Evolutionary conservation across 2,797 vertebrate genomes (phyloP).

Genomic region (Schizothorax lantsangensis): DNA sequence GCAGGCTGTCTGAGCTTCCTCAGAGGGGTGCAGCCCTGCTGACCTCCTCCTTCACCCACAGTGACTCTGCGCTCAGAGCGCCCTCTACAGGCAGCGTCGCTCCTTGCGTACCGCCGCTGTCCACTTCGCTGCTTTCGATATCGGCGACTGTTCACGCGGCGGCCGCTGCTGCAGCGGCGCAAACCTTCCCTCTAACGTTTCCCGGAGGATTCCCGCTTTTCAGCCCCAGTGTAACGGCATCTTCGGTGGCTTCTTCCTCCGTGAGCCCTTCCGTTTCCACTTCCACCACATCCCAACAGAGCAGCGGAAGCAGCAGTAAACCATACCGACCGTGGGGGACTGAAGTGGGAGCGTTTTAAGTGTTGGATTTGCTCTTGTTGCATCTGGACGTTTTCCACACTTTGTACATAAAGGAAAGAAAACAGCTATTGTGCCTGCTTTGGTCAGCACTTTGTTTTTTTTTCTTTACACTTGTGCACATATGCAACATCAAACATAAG

Average conservation of each 20-base stretch:
- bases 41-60: slow-evolving; percentile 81
- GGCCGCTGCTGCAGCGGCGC: slow-evolving; percentile 80
- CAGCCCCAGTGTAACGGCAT: slow-evolving; percentile 75
- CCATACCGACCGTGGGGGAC: slow-evolving; percentile 93
- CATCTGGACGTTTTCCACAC: slow-evolving; percentile 42
- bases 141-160: slow-evolving; percentile 84
- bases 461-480: slow-evolving; percentile 34
- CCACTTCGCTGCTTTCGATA: slow-evolving; percentile 87
- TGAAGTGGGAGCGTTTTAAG: slow-evolving; percentile 92
- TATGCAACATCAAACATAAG: slow-evolving; percentile 22
- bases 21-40: slow-evolving; percentile 75
- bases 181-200: slow-evolving; percentile 86
- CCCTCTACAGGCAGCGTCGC: slow-evolving; percentile 77
- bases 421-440: slow-evolving; percentile 22
- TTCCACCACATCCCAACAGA: slow-evolving; percentile 72
- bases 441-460: neutral
- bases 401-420: slow-evolving; percentile 44
- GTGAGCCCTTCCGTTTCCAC: slow-evolving; percentile 79
- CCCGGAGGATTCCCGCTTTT: slow-evolving; percentile 83
- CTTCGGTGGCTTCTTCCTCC: slow-evolving; percentile 76
- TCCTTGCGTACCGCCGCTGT: slow-evolving; percentile 82
- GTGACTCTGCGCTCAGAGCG: slow-evolving; percentile 80
- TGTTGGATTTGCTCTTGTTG: slow-evolving; percentile 30
- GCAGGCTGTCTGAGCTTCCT: slow-evolving; percentile 73
- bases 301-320: slow-evolving; percentile 75